A percentile compares a stretch with the other conserved stretches of the same genome.
phyloP scores from a whole-genome alignment of 2,888 invertebrate genomes.

The Hemistola chrysoprasaria region DNA sequence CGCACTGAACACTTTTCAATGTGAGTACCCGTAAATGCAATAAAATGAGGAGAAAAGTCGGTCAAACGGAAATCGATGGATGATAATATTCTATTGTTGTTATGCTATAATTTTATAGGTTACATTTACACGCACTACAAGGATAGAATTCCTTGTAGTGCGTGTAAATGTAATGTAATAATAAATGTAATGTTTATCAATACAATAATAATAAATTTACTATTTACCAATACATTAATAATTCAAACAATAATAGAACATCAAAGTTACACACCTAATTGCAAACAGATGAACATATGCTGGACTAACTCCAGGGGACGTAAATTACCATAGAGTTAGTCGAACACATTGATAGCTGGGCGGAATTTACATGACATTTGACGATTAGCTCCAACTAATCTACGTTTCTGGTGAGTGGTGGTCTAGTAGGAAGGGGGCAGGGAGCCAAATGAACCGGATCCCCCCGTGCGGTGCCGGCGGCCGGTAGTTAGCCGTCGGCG shows the following conservation, averaged over 20 bases:
- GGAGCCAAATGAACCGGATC: conserved; percentile 45
- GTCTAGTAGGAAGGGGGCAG: conserved; percentile 31
- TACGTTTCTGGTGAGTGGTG: conserved; percentile 43
- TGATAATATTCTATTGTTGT: conserved; percentile 27
- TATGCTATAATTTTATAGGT: conserved; percentile 22
- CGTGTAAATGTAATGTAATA: no score
- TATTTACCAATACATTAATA: no score
- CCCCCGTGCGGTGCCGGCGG: conserved; percentile 45
- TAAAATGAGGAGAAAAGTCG: conserved; percentile 48
- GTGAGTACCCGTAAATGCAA: conserved; percentile 60
- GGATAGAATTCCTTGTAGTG: no score
- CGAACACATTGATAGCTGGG: conserved; percentile 20
- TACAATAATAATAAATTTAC: no score
- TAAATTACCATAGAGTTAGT: conserved; percentile 14
- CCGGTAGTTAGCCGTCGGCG: conserved; percentile 49
- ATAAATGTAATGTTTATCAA: no score
- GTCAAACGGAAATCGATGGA: conserved; percentile 43
- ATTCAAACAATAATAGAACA: no score
- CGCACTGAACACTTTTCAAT: conserved; percentile 52
- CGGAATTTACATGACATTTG: conserved; percentile 36
- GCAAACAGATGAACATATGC: not conserved
- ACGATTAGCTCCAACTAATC: conserved; percentile 49
- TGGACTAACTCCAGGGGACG: conserved; percentile 5
- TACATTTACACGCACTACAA: conserved; percentile 4
- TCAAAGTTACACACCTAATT: not conserved